Evolutionary conservation across 2,888 invertebrate species (phyloP), one percentile per base, ranked within the genome.

Genomic region (Saturnia pavonia): DNA sequence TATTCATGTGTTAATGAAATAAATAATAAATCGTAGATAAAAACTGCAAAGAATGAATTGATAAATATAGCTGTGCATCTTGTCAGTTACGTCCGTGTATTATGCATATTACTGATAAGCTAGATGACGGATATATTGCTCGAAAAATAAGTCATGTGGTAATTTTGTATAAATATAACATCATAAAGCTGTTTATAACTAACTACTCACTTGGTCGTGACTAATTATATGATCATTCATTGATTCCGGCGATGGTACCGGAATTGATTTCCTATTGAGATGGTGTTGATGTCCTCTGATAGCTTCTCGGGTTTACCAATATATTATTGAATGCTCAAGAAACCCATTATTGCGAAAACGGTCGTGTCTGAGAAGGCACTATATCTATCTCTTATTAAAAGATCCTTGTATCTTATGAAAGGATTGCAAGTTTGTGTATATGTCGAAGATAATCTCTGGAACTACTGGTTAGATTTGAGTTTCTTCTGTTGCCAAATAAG

Each of bases 61-160:
- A 48, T 68, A 48, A 27, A 68, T 48, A 40, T n/a, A 9, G 65
- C 19, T 40, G 65, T 34, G 40, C n/a, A 34, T 40, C 65, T 65
- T 65, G 7, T 65, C 65, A 40, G 40, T 40, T 19, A 65, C 3
- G 34, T 34, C 63, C 54, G 25, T 11, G 25, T 65, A n/a, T 40
- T 65, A 40, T n/a, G 6, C 3, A 6, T 40, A 19, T 40, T n/a
- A 65, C n/a, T 40, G 65, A 65, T 65, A 40, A 65, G 40, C 65
- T 7, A 65, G 65, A 65, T n/a, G 8, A 34, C 65, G 65, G n/a
- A 57, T 14, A 57, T 25, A 57, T 27, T 57, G 25, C 25, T 14
- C 14, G 57, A 57, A 11, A 57, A 12, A 25, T 57, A 25, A 2
- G 19, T 51, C 19, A 19, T 51, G 48, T 51, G 19, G 19, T 9